Conservation (phyloP, 2,113 vertebrate genomes). For the Mustela lutreola region DNA sequence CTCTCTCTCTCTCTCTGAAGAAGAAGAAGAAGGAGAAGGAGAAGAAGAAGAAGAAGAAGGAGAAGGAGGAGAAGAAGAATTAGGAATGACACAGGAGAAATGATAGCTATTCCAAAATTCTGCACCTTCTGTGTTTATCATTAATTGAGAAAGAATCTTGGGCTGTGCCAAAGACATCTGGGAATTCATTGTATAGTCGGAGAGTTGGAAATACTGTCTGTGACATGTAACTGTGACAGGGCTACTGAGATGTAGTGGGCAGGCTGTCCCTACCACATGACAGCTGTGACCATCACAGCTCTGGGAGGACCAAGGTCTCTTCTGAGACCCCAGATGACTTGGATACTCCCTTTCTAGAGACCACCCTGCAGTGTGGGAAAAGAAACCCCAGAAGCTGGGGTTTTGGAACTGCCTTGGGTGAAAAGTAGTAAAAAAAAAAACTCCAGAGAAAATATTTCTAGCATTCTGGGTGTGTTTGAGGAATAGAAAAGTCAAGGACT, state of each 20-base stretch:
- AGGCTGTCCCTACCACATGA: rapidly evolving
- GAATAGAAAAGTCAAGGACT: background rate
- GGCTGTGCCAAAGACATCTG: background rate
- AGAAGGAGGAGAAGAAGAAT: background rate
- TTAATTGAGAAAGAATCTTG: background rate
- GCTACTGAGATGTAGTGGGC: background rate
- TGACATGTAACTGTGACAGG: rapidly evolving
- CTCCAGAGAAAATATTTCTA: background rate
- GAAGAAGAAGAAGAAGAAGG: too few species aligned
- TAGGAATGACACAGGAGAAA: background rate
- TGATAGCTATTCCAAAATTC: background rate
- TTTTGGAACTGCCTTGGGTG: background rate
- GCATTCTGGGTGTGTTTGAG: background rate
- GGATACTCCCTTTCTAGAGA: background rate
- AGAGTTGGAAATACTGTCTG: too few species aligned
- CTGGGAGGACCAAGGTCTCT: background rate
- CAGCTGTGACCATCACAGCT: background rate
- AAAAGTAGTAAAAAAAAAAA: background rate
- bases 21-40: too few species aligned
- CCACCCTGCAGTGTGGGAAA: background rate
- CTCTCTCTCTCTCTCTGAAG: background rate
- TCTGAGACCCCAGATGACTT: background rate
- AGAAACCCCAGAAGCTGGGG: background rate
- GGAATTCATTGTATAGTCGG: background rate
- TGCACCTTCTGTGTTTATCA: too few species aligned